phyloP scores from a whole-genome alignment of 2,888 invertebrate genomes.

The Spilarctia lutea region DNA sequence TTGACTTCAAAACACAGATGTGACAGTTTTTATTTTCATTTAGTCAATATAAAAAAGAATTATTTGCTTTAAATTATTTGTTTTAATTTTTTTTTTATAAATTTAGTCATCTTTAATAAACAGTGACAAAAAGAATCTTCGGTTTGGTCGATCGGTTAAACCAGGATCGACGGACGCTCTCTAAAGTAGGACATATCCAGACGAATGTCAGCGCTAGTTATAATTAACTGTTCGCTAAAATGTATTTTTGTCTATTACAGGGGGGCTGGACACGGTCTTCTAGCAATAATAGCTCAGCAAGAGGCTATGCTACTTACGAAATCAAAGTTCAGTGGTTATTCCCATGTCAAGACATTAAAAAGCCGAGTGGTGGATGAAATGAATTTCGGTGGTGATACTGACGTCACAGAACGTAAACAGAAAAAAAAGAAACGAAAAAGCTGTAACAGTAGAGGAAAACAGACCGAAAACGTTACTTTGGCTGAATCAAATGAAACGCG shows the following conservation, averaged over 20 bases:
- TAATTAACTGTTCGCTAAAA: too few relatives aligned
- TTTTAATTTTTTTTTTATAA: too few relatives aligned
- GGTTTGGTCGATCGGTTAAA: too few relatives aligned
- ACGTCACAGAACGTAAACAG: conserved; percentile 54
- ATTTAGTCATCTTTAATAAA: too few relatives aligned
- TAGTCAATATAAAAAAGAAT: too few relatives aligned
- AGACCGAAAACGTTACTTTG: conserved; percentile 16
- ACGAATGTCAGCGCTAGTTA: too few relatives aligned
- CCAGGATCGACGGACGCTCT: too few relatives aligned
- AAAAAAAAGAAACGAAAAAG: conserved; percentile 69
- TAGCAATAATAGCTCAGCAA: conserved; percentile 92
- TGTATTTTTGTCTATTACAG: conserved; percentile 73
- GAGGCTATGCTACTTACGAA: conserved; percentile 88
- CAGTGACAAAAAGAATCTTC: too few relatives aligned
- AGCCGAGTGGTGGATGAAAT: conserved; percentile 60
- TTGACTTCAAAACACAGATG: too few relatives aligned
- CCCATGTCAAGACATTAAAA: conserved; percentile 66
- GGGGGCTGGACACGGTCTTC: conserved; percentile 92
- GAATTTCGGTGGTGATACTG: conserved; percentile 56
- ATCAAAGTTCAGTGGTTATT: conserved; percentile 79
- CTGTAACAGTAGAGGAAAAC: conserved; percentile 53
- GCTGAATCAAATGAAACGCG: conserved; percentile 28
- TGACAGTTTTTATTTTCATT: too few relatives aligned
- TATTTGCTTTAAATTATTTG: too few relatives aligned
- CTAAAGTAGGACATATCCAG: too few relatives aligned